These are phyloP conservation scores for Bombus sibiricus DNA, from an alignment of 1,140 invertebrate species.

Conservation along the genomic window DNA sequence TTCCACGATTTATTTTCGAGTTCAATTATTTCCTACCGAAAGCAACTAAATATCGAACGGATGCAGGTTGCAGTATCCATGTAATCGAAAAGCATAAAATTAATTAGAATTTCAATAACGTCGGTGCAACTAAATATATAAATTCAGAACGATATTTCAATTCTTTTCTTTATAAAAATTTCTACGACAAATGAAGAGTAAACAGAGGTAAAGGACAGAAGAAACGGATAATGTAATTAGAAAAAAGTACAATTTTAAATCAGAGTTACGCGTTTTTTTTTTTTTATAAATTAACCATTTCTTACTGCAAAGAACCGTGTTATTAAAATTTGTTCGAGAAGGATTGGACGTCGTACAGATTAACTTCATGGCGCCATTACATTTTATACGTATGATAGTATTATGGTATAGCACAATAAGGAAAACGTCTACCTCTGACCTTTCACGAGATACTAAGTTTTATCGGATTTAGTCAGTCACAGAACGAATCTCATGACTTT, in stretches of 20 bases:
- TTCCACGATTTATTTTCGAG: not conserved
- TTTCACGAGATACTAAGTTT: slow-evolving; percentile 18
- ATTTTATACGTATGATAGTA: slow-evolving; percentile 3
- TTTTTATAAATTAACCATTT: not conserved
- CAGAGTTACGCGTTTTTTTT: not conserved
- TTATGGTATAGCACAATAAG: slow-evolving; percentile 16
- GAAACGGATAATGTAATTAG: not conserved
- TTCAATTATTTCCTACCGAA: not conserved
- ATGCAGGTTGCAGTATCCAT: not conserved
- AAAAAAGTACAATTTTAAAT: not conserved
- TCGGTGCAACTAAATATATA: not conserved
- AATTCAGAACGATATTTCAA: not conserved
- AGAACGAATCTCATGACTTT: slow-evolving; percentile 9
- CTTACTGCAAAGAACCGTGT: not conserved
- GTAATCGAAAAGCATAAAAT: not conserved
- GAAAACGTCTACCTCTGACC: slow-evolving; percentile 15
- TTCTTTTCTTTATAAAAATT: not conserved
- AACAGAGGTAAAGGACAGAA: not conserved
- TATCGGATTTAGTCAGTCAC: slow-evolving; percentile 20
- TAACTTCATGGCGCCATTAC: not conserved
- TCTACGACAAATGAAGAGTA: not conserved
- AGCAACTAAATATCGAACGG: not conserved
- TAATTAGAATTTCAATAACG: not conserved
- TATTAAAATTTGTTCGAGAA: not conserved
- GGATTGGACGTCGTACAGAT: too few species aligned